These are phyloP conservation scores for Hipparchia semele DNA, from an alignment of 2,888 invertebrate genomes.

Conservation along the genomic window DNA sequence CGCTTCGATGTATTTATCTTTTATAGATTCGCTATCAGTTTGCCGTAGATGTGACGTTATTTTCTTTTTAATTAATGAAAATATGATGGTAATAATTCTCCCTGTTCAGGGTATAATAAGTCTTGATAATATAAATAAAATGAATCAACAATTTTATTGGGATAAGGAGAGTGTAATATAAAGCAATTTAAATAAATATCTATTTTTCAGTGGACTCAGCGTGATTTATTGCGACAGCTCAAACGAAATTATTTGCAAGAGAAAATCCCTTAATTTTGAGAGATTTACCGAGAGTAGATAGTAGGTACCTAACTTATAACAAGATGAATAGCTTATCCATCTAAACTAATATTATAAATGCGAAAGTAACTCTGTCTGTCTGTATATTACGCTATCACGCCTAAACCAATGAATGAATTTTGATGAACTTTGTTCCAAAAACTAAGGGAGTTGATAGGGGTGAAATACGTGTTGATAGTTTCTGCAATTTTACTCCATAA, in stretches of 20 bases:
- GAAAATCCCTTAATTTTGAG: slow-evolving; percentile 14
- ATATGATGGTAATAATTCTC: too few species aligned
- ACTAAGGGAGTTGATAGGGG: too few species aligned
- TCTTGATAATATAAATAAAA: neutral
- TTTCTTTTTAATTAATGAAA: too few species aligned
- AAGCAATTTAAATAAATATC: slow-evolving; percentile 22
- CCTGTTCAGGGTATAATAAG: neutral
- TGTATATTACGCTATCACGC: too few species aligned
- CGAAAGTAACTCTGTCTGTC: too few species aligned
- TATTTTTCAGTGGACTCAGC: neutral
- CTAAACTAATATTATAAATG: neutral
- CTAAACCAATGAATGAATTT: too few species aligned
- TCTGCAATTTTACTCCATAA: too few species aligned
- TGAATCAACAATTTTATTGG: slow-evolving; percentile 5
- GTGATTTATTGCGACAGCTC: slow-evolving; percentile 20
- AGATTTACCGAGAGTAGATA: slow-evolving; percentile 5
- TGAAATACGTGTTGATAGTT: too few species aligned
- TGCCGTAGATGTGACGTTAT: too few species aligned
- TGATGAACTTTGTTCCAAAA: too few species aligned
- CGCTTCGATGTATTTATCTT: too few species aligned
- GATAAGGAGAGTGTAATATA: slow-evolving; percentile 9
- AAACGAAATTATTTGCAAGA: slow-evolving; percentile 12
- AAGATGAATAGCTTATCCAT: neutral
- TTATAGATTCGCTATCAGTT: too few species aligned
- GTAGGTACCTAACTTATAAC: neutral